A percentile compares a stretch with the other conserved stretches of the same genome.
Conservation (phyloP, 1,140 invertebrate genomes). For the Helicoverpa zea region DNA sequence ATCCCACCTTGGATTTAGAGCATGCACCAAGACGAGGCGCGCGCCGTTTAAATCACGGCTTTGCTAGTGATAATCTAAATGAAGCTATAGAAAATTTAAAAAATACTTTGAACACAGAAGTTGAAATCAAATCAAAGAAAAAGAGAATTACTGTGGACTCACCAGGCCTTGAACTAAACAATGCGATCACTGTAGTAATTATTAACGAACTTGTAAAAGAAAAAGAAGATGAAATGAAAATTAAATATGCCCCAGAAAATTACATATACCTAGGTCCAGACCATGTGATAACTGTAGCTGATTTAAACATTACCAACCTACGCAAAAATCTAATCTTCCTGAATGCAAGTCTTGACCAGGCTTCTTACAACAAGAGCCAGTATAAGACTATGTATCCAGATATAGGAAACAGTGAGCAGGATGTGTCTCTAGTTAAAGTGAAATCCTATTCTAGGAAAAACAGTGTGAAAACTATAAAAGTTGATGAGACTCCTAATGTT, state of each 20-base stretch:
- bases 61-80: constrained; percentile 65
- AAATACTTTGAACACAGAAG: constrained; percentile 70
- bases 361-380: constrained; percentile 58
- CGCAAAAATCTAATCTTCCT: constrained; percentile 70
- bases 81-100: constrained; percentile 76
- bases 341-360: constrained; percentile 68
- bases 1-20: constrained; percentile 72
- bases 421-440: constrained; percentile 59
- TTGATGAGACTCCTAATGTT: constrained; percentile 64
- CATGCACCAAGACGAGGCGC: constrained; percentile 74
- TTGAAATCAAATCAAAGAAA: constrained; percentile 65
- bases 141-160: constrained; percentile 66
- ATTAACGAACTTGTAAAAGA: constrained; percentile 64
- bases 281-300: constrained; percentile 33
- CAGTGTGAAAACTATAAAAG: constrained; percentile 52
- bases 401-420: constrained; percentile 56
- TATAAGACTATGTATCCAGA: constrained; percentile 60
- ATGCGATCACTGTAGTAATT: constrained; percentile 74
- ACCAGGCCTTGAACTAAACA: constrained; percentile 71
- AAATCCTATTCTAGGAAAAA: constrained; percentile 77
- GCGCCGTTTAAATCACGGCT: constrained; percentile 70
- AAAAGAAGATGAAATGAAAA: constrained; percentile 53
- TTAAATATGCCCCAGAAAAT: constrained; percentile 34
- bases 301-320: constrained; percentile 64
- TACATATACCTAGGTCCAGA: constrained; percentile 41